A percentile compares a stretch with the other conserved stretches of the same genome.
These are phyloP conservation scores for Calidris pygmaea DNA, from an alignment of 2,113 vertebrate species.

Conservation along the genomic window DNA sequence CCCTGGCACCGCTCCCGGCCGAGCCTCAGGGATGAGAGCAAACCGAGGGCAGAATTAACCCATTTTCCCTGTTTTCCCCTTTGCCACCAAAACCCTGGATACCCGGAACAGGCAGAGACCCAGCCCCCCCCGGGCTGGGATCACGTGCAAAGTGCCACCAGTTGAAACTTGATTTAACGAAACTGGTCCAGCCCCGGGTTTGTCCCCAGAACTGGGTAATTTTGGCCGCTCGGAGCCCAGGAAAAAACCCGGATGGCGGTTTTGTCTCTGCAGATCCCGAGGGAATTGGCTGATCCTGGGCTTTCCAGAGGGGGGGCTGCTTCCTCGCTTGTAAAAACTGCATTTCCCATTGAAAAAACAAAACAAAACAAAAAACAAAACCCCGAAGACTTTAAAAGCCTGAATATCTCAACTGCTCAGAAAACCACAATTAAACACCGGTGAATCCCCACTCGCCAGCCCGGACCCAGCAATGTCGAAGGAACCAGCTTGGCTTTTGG, in stretches of 20 bases:
- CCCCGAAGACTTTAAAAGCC: not conserved
- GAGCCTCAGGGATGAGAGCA: not conserved
- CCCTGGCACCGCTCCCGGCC: not conserved
- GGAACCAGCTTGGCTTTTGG: not conserved
- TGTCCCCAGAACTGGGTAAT: not conserved
- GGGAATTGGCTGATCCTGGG: not conserved
- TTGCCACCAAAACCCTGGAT: not conserved
- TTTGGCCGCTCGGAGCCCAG: accelerated
- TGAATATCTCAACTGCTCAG: not conserved
- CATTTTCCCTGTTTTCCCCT: not conserved
- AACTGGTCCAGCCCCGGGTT: not conserved
- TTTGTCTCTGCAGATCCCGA: not conserved
- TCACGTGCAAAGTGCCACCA: not conserved
- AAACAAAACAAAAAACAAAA: not conserved
- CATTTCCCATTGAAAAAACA: not conserved
- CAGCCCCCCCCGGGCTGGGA: not conserved
- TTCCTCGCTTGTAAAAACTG: not conserved
- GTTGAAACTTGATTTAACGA: not conserved
- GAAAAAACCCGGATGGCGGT: not conserved
- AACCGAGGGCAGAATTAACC: not conserved
- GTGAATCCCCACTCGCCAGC: accelerated
- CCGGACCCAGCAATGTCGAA: not conserved
- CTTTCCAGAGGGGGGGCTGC: not conserved
- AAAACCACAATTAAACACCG: accelerated
- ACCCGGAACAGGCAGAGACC: no score